Conservation (phyloP, 2,888 invertebrate species). For the Plebejus melissa region DNA sequence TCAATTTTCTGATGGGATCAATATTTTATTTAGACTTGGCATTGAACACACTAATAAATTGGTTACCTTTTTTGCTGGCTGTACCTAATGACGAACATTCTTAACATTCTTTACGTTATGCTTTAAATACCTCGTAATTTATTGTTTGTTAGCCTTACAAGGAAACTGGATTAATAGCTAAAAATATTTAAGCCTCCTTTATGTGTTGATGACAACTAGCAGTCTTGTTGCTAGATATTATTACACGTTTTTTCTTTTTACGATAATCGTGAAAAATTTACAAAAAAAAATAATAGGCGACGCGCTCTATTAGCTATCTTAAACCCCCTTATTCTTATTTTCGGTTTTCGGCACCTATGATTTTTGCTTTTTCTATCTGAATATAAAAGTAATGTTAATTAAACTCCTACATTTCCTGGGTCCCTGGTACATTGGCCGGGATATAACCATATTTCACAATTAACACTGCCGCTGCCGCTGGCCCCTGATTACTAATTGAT, state of each 20-base stretch:
- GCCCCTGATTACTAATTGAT: slow-evolving; percentile 8
- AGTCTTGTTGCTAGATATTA: neutral
- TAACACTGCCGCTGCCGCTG: slow-evolving; percentile 20
- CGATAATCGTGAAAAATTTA: too few relatives aligned
- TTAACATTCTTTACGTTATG: slow-evolving; percentile 3
- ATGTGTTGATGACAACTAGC: neutral
- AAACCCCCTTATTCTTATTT: too few relatives aligned
- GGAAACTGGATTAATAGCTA: neutral
- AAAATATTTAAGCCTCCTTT: neutral
- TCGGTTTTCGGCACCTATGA: neutral
- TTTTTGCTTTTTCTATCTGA: neutral
- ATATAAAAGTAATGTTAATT: neutral
- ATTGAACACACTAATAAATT: neutral
- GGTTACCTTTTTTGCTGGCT: slow-evolving; percentile 1
- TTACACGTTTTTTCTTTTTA: neutral
- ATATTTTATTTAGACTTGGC: neutral
- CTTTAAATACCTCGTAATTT: neutral
- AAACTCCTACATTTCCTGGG: slow-evolving; percentile 4
- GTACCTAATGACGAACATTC: neutral
- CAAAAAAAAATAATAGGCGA: neutral
- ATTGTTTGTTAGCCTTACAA: neutral
- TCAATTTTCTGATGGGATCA: neutral
- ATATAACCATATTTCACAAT: slow-evolving; percentile 27
- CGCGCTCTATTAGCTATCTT: too few relatives aligned
- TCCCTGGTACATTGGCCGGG: neutral